phyloP scores from a whole-genome alignment of 2,888 invertebrate species.

The Cheilosia grossa region DNA sequence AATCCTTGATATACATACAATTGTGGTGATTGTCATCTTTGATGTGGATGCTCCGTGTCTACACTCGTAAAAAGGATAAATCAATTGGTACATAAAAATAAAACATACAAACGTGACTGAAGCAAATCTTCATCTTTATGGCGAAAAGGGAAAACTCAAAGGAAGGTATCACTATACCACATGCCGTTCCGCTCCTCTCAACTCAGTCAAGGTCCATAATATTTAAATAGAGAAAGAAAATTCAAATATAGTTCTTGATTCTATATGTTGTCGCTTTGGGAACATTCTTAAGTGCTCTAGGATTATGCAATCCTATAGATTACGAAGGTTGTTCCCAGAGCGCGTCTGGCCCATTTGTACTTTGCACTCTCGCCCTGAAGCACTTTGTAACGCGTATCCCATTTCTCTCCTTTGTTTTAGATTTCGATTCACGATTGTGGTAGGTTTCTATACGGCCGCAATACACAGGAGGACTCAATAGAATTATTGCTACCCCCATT shows the following conservation, averaged over 20 bases:
- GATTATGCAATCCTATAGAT: constrained; percentile 36
- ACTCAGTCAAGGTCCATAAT: constrained; percentile 20
- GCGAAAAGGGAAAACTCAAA: neutral
- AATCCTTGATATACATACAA: constrained; percentile 60
- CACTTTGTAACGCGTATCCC: constrained; percentile 33
- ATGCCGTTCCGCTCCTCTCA: constrained; percentile 2
- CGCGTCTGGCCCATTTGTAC: constrained; percentile 31
- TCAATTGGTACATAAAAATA: constrained; percentile 66
- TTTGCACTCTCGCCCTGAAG: constrained; percentile 22
- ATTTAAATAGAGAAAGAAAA: constrained; percentile 52
- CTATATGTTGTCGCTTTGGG: constrained; percentile 45
- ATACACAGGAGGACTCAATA: constrained; percentile 46
- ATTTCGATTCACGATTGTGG: constrained; percentile 9
- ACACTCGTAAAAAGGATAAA: constrained; percentile 57
- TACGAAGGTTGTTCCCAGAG: constrained; percentile 43
- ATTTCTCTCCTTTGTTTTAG: neutral
- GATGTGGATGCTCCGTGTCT: constrained; percentile 46
- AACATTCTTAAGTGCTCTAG: constrained; percentile 59
- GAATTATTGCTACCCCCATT: constrained; percentile 59
- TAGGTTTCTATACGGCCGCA: constrained; percentile 2
- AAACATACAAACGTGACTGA: constrained; percentile 62
- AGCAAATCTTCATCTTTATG: constrained; percentile 9
- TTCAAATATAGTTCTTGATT: neutral
- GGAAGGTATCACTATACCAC: neutral
- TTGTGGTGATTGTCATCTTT: constrained; percentile 70